Evolutionary conservation across 1,140 invertebrate genomes (phyloP), one percentile per base, ranked within the genome.

Genomic region (Megalonaias nervosa): DNA sequence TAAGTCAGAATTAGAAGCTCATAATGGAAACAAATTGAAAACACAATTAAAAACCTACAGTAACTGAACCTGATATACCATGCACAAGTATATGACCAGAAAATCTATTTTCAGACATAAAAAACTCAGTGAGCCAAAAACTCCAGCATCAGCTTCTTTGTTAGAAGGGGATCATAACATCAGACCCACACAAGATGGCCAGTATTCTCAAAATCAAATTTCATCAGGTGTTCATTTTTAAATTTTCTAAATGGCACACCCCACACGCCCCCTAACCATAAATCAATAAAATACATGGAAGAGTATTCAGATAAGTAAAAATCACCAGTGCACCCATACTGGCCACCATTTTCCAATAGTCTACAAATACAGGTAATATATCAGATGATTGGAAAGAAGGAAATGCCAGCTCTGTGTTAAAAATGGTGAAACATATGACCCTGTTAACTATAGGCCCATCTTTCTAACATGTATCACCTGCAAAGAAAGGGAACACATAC

Each of bases 401-500:
- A n/a, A 68, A 81, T 61, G 71, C 77, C 23, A 73, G 73, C 1
- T 65, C 74, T 26, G 72, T 76, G 26, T 80, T 58, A 82, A 82
- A 71, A 83, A 83, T 61, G 78, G 82, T 60, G 71, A 85, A 19
- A 81, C 74, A 75, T 59, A 78, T 58, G 62, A 75, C 12, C 12
- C 80, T 21, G 71, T 26, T 21, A 83, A 81, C 64, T 83, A 82
- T 38, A 75, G 38, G 31, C 82, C 78, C 2, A 76, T 84, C 16
- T 84, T 74, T 21, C 66, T 84, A 14, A 85, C 81, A 16, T 81
- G 70, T 31, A 84, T 80, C 11, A 58, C 65, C 12, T 84, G 82
- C 60, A 82, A 84, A 81, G 38, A 84, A 9, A 64, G 82, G 69
- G 79, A 85, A 76, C 81, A 82, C 67, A 69, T 76, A 23, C 75